These are phyloP conservation scores for Melanocharis versteri DNA, from an alignment of 2,113 vertebrate genomes.

Conservation along the genomic window DNA sequence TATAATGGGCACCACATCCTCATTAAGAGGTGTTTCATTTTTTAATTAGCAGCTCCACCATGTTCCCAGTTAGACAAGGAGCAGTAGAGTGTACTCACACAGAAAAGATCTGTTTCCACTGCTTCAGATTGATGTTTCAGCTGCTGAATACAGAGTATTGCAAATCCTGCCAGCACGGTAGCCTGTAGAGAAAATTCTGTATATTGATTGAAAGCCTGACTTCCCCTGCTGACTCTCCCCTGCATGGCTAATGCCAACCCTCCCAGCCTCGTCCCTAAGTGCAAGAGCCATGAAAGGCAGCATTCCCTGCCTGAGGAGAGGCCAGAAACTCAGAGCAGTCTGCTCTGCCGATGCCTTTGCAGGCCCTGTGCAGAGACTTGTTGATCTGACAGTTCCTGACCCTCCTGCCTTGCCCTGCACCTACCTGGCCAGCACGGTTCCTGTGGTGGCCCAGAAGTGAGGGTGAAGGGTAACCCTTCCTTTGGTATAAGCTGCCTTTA, in stretches of 20 bases:
- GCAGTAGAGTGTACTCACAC: background rate
- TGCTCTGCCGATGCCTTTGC: background rate
- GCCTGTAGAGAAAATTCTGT: background rate
- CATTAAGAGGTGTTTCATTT: background rate
- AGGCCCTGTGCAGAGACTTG: background rate
- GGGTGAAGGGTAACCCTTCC: slow-evolving; percentile 11
- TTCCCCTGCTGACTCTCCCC: background rate
- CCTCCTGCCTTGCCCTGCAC: background rate
- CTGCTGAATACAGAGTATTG: background rate
- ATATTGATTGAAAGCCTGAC: background rate
- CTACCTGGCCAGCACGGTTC: background rate
- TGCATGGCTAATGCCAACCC: slow-evolving; percentile 10
- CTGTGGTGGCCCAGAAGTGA: background rate
- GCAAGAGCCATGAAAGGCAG: background rate
- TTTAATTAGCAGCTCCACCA: background rate
- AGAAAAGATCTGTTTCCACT: background rate
- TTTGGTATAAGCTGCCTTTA: slow-evolving; percentile 23
- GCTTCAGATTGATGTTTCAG: background rate
- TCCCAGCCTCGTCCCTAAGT: background rate
- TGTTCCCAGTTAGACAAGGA: background rate
- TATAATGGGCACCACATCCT: background rate
- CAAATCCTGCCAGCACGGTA: background rate
- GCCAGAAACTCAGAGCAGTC: background rate
- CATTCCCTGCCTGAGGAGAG: slow-evolving; percentile 18
- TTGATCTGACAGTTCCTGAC: background rate